These are phyloP conservation scores for Bombus affinis DNA, from an alignment of 1,140 invertebrate species.

Conservation along the genomic window DNA sequence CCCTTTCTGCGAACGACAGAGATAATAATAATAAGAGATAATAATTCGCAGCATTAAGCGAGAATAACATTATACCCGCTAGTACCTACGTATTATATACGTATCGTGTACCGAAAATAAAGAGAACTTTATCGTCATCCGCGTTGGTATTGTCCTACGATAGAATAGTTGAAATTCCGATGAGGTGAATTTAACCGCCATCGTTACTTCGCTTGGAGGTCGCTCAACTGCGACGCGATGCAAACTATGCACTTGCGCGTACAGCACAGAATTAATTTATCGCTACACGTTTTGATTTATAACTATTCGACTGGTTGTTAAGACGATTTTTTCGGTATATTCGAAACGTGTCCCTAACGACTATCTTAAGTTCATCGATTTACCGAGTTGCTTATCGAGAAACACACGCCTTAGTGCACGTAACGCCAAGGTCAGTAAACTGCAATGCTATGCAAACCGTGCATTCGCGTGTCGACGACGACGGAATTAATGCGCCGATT, in stretches of 20 bases:
- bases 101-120: neutral
- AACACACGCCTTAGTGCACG: neutral
- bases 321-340: neutral
- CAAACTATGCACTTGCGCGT: slow-evolving; percentile 55
- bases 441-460: slow-evolving; percentile 5
- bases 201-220: slow-evolving; percentile 55
- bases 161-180: neutral
- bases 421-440: slow-evolving; percentile 32
- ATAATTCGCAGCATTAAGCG: neutral
- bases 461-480: slow-evolving; percentile 8
- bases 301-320: neutral
- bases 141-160: no score
- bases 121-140: neutral
- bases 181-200: slow-evolving; percentile 16
- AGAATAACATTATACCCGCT: neutral
- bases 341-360: neutral
- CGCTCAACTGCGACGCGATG: slow-evolving; percentile 69
- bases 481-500: neutral
- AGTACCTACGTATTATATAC: neutral
- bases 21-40: neutral
- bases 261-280: slow-evolving; percentile 31
- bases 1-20: neutral
- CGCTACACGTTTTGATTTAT: slow-evolving; percentile 10
- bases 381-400: slow-evolving; percentile 8
- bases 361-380: neutral